phyloP scores from a whole-genome alignment of 2,797 vertebrate species.

The Scolopax bukidnonensis region DNA sequence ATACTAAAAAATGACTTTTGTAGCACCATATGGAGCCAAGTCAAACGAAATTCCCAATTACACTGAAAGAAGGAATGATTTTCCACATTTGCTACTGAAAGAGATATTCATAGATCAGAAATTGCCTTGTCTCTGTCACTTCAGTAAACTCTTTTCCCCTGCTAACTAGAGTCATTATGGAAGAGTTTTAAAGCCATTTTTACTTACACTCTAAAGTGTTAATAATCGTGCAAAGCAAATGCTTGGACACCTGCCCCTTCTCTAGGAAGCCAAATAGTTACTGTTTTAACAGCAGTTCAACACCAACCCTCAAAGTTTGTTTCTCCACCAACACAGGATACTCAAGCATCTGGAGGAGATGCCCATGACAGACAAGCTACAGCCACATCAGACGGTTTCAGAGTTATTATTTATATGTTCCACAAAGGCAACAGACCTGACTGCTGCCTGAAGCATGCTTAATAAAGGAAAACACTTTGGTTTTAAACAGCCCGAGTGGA shows the following conservation, averaged over 20 bases:
- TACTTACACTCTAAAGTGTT: background rate
- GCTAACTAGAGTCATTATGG: background rate
- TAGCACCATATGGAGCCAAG: background rate
- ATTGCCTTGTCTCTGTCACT: background rate
- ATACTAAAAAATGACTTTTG: background rate
- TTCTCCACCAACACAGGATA: background rate
- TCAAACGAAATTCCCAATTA: background rate
- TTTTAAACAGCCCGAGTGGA: background rate
- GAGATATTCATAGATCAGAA: background rate
- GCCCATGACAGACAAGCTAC: background rate
- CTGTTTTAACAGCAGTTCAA: background rate
- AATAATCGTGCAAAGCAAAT: background rate
- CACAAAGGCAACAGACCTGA: background rate
- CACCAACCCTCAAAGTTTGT: background rate
- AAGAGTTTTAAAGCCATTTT: background rate
- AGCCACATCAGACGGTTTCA: background rate
- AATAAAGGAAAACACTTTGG: background rate
- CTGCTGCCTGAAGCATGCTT: background rate
- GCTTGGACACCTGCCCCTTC: background rate
- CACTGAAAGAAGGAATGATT: background rate
- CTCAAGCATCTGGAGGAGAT: background rate
- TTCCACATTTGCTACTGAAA: background rate
- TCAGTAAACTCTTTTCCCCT: background rate
- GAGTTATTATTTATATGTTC: background rate
- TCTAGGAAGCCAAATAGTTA: background rate